Base-by-base conservation (phyloP, 1,140 invertebrate genomes). In the Polypedilum pembai region DNA sequence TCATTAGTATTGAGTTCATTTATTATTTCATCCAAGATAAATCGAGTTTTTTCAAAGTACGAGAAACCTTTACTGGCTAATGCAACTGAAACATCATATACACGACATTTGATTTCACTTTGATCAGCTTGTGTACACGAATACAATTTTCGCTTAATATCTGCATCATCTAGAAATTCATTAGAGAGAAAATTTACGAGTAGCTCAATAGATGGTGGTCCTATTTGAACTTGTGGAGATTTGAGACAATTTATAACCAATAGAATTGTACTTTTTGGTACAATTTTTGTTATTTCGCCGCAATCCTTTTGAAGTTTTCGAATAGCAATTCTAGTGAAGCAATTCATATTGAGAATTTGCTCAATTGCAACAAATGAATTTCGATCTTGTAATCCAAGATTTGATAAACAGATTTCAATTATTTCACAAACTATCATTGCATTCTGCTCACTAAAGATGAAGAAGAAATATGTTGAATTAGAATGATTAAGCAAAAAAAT, bases 21-120 rank as follows among this genome's bases (percentile, higher is more conserved):
- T 21, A 93, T 78, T 66, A 94, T 85, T 45, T 85, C 85, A 15
- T 87, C 83, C 40, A 94, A 79, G 41, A 94, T 87, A 15, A 89
- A 90, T 69, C 87, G 81, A 17, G 88, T 85, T 17, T 85, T 79
- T 66, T 87, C 81, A 7, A 93, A 83, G 10, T 85, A 82, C 8
- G 83, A 80, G 66, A 85, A 80, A 7, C 88, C 91, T 74, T 82
- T 80, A 74, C 83, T 84, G 40, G 88, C 85, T 74, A 94, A 85
- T 73, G 87, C 84, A 0, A 92, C 84, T n/a, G 89, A 82, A 74
- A 93, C 82, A 86, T 94, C 85, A 77, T 86, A 85, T 79, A 85
- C 79, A 76, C 41, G 79, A 65, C 75, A 86, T 20, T 74, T 83
- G 12, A 80, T 73, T 1, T 77, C 63, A 10, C 15, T 75, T 76